Base-by-base conservation (phyloP, 2,888 invertebrate species). In the Agrochola lota region DNA sequence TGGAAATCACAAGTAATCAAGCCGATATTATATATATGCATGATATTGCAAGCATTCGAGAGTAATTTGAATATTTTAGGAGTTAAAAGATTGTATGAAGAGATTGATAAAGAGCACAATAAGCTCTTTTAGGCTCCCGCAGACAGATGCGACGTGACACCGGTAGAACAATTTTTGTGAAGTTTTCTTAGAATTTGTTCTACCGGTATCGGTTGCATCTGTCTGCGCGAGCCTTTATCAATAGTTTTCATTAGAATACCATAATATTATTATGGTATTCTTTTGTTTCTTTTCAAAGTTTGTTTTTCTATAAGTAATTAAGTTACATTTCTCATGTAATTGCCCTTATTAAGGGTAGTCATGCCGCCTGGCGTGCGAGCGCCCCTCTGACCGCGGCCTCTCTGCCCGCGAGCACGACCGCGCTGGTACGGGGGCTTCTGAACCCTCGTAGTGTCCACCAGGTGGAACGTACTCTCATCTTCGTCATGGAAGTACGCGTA, bases 401-500 rank as follows among this genome's bases (percentile, higher is more conserved):
- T 97, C 91, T 98, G 97, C 6, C 98, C 98, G 1, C 99, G 98
- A 95, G 98, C 99, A 26, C 99, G 98, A 11, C 99, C 99, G 23
- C 99, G 97, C 94, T 99, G 99, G 95, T 99, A 99, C 23, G 99
- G 98, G 6, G 99, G 99, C 92, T 99, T 99, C 91, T 98, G 98
- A 3, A 98, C 97, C 55, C 99, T 97, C 0, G 99, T 98, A 1
- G 99, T 99, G 92, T 99, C 99, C 88, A 99, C 99, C 96, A 99
- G 97, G 94, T 99, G 99, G 97, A 99, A 99, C 71, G 99, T 98
- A 87, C 99, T 98, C 94, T 99, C 99, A 93, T 99, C 99, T 94
- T 99, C 99, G 90, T 99, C 99, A 91, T 99, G 99, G 93, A 99
- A 99, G 94, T 99, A 99, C 0, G 99, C 99, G 95, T 99, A 99